Base-by-base conservation (phyloP, 2,888 invertebrate genomes). In the Hirtodrosophila duncani region DNA sequence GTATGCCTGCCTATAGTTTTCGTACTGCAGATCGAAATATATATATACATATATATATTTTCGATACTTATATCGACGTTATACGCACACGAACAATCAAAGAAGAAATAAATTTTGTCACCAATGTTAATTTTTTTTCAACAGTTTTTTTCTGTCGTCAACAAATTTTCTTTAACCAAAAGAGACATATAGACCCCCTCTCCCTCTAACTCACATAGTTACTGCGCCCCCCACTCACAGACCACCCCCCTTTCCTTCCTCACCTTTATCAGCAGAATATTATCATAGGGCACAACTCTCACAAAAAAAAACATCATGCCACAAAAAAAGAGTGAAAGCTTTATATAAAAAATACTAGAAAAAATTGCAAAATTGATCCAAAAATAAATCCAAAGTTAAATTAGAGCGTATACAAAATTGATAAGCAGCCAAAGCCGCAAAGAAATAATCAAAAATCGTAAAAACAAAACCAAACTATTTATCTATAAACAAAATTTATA, bases 51-150 rank as follows among this genome's bases (percentile, higher is more conserved):
- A n/a, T n/a, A n/a, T n/a, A n/a, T n/a, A n/a, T n/a, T n/a, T n/a
- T 26, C 6, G n/a, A 10, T 7, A 24, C 9, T n/a, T n/a, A n/a
- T n/a, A n/a, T 9, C 4, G 24, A 24, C 2, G 11, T 43, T n/a
- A 42, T 21, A 37, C 20, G 39, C 43, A 46, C 41, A 48, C 42
- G 31, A 81, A 81, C 80, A 81, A 81, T 81, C 80, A 81, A 81
- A 80, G 67, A 81, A 85, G 83, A 83, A 84, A 82, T 78, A 55
- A 80, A 78, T 82, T 81, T 63, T 39, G 56, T 44, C 31, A 48
- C 64, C 13, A 51, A n/a, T n/a, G n/a, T n/a, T n/a, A n/a, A n/a
- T n/a, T n/a, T n/a, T n/a, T n/a, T n/a, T n/a, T 8, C 14, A 45
- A 34, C 21, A 36, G 31, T 51, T 50, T 50, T 44, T 49, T 39